Conservation (phyloP, 2,113 vertebrate species). For the Protobothrops mucrosquamatus region DNA sequence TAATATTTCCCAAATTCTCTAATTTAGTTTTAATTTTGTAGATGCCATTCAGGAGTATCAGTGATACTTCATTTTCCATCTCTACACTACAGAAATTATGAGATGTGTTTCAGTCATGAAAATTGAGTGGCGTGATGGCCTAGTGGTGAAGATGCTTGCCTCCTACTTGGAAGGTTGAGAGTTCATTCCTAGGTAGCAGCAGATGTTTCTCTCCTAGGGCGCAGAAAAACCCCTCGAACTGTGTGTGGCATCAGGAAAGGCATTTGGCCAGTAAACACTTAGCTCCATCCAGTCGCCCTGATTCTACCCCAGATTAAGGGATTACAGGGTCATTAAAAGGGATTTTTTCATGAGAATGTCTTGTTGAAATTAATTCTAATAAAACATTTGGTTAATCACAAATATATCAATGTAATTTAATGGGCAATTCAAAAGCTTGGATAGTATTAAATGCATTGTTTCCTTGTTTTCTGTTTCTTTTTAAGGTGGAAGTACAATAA, state of each 20-base stretch:
- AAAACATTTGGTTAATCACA: not conserved
- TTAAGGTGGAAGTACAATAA: slow-evolving; percentile 87
- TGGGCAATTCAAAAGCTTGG: not conserved
- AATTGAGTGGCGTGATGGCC: not conserved
- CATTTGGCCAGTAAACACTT: not conserved
- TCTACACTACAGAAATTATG: not conserved
- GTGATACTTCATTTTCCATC: not conserved
- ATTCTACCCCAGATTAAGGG: not conserved
- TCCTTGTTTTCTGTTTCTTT: not conserved
- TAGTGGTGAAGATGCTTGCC: not conserved
- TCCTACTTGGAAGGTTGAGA: not conserved
- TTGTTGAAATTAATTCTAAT: not conserved
- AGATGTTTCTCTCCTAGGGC: not conserved
- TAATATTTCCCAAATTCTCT: not conserved
- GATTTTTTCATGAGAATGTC: not conserved
- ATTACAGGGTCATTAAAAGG: not conserved
- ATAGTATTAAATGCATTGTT: not conserved
- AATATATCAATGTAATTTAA: not conserved
- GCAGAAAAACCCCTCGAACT: not conserved
- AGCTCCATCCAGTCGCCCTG: not conserved
- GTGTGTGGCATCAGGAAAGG: not conserved
- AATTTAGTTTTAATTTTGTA: not conserved
- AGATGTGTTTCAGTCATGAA: not conserved
- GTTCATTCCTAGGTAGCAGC: not conserved
- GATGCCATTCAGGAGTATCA: not conserved